Evolutionary conservation across 2,113 vertebrate species (phyloP).

Genomic region (Microcebus murinus): DNA sequence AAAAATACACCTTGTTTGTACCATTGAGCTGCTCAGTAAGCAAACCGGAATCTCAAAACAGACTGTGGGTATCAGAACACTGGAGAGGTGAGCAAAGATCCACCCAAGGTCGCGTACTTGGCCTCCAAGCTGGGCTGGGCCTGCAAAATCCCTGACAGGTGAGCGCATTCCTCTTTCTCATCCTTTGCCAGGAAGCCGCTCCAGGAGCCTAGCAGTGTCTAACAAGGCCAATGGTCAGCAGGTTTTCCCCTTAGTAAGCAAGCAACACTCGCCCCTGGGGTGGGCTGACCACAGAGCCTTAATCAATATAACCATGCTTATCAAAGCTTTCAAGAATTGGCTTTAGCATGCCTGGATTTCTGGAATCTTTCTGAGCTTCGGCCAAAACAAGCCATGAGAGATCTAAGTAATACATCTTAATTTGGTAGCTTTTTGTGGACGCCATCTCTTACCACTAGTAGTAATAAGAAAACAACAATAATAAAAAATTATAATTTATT

Average conservation of each 20-base stretch:
- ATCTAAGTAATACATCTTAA: neutral
- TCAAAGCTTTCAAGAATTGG: conserved; percentile 29
- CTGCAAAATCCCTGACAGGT: neutral
- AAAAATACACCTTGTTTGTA: neutral
- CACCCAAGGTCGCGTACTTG: neutral
- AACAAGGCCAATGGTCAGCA: conserved; percentile 7
- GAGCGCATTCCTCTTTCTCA: neutral
- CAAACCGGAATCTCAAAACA: neutral
- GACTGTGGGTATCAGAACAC: neutral
- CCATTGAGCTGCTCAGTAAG: neutral
- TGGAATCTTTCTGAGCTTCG: conserved; percentile 8
- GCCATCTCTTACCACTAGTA: neutral
- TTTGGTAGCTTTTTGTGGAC: neutral
- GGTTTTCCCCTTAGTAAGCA: conserved; percentile 24
- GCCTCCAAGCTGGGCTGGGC: neutral
- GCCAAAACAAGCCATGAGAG: neutral
- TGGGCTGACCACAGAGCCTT: neutral
- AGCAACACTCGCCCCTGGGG: neutral
- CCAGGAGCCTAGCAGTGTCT: neutral
- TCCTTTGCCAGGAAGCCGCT: neutral
- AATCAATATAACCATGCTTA: conserved; percentile 54
- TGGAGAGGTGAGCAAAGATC: neutral
- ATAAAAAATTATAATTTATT: neutral
- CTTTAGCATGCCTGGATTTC: neutral
- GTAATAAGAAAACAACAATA: neutral